Evolutionary conservation across 2,797 vertebrate species (phyloP).

Genomic region (Spondyliosoma cantharus): DNA sequence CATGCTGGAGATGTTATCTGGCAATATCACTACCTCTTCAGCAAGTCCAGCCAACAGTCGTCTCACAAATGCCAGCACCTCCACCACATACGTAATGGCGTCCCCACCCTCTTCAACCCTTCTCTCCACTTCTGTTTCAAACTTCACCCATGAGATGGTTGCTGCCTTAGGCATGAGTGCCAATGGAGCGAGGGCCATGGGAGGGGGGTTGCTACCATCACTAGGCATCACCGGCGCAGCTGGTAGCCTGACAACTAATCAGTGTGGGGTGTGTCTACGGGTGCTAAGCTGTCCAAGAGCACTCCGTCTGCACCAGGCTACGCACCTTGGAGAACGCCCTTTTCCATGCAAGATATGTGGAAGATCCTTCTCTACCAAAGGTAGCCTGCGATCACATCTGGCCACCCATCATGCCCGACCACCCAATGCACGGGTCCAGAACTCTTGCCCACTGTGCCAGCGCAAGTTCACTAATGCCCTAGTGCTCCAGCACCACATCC

Average conservation of each 20-base stretch:
- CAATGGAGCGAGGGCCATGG: constrained; percentile 68
- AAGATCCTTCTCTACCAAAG: constrained; percentile 92
- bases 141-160: constrained; percentile 83
- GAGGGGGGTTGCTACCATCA: constrained; percentile 72
- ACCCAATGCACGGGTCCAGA: constrained; percentile 87
- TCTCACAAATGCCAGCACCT: constrained; percentile 80
- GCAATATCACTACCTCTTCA: constrained; percentile 61
- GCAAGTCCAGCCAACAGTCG: constrained; percentile 64
- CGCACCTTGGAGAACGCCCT: constrained; percentile 92
- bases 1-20: constrained; percentile 73
- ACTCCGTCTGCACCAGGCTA: constrained; percentile 91
- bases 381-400: constrained; percentile 90
- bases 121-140: constrained; percentile 77
- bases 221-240: constrained; percentile 70
- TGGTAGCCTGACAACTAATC: constrained; percentile 84
- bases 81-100: constrained; percentile 80
- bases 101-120: constrained; percentile 77
- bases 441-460: constrained; percentile 93
- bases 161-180: constrained; percentile 81
- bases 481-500: constrained; percentile 93
- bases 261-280: constrained; percentile 91
- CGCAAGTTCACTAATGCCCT: constrained; percentile 94
- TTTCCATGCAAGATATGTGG: constrained; percentile 94
- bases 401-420: constrained; percentile 90
- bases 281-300: constrained; percentile 92